Base-by-base conservation (phyloP, 2,113 vertebrate species). In the Sterna hirundo region DNA sequence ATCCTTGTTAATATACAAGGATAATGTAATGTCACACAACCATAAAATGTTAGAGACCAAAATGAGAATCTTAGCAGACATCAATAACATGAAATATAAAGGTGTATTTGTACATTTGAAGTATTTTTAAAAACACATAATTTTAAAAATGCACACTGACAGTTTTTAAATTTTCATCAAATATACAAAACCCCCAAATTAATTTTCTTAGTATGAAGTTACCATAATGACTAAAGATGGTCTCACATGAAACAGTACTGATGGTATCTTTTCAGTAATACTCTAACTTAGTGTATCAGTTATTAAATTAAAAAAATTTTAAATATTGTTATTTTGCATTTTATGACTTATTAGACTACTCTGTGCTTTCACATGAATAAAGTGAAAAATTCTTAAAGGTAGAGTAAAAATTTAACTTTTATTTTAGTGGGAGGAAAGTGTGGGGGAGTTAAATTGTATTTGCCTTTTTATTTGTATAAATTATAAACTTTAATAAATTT, bases 181-280 rank as follows among this genome's bases (percentile, higher is more conserved):
- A 60, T 47, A 71, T 15, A 74, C 52, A 93, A 97, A 92, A 40
- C 25, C 60, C 71, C 65, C 15, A 29, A 91, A 93, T 94, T 89
- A 91, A 88, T 96, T 97, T 93, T 97, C 94, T 97, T 95, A 88
- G 25, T 74, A 84, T 91, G 83, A 96, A 95, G 79, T 84, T 96
- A 91, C 71, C 94, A 74, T 70, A 93, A 91, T 90, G 84, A 97
- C 77, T 94, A 82, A 96, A 95, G 84, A 91, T 4, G 9, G 93
- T 65, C 47, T 93, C 58, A 91, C 61, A 76, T 36, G 77, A 96
- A 96, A 86, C 54, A 90, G 61, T 61, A 94, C 40, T 88, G 61
- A 95, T 57, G 91, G 38, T 71, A 92, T 52, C 82, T 96, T 96
- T 96, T 95, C 86, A 96, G 94, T 90, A 95, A 96, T 88, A 95